These are phyloP conservation scores for Phortica variegata DNA, from an alignment of 1,140 invertebrate genomes.

Conservation along the genomic window DNA sequence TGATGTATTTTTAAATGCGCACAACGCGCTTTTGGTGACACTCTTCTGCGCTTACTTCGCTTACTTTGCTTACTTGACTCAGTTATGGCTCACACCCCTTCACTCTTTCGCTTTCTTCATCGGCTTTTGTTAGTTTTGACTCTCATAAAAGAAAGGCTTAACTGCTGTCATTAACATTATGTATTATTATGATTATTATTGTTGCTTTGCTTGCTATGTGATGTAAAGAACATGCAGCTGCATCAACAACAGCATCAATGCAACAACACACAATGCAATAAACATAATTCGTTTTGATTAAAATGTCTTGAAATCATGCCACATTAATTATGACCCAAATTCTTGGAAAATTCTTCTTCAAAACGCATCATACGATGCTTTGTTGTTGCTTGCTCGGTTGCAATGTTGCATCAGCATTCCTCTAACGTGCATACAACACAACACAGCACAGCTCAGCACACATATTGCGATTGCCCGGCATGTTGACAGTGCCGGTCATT, in stretches of 20 bases:
- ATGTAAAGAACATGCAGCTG: slow-evolving; percentile 1
- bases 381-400: not conserved
- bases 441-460: too few relatives aligned
- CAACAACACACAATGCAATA: not conserved
- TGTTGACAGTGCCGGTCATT: slow-evolving; percentile 17
- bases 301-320: slow-evolving; percentile 56
- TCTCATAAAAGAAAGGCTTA: too few relatives aligned
- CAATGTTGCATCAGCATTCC: not conserved
- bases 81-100: slow-evolving; percentile 17
- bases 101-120: too few relatives aligned
- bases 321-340: slow-evolving; percentile 58
- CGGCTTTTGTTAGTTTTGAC: too few relatives aligned
- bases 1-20: slow-evolving; percentile 46
- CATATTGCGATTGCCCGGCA: too few relatives aligned
- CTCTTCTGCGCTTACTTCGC: not conserved
- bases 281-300: slow-evolving; percentile 38
- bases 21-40: too few relatives aligned
- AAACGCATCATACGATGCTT: slow-evolving; percentile 42
- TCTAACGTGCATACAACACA: too few relatives aligned
- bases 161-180: too few relatives aligned
- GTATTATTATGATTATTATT: too few relatives aligned
- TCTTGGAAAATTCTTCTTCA: slow-evolving; percentile 46
- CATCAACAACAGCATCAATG: slow-evolving; percentile 16
- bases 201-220: not conserved
- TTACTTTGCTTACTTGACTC: not conserved